Conservation (phyloP, 53 echinoderm and acorn worm species). For the Stichopus horrens region DNA sequence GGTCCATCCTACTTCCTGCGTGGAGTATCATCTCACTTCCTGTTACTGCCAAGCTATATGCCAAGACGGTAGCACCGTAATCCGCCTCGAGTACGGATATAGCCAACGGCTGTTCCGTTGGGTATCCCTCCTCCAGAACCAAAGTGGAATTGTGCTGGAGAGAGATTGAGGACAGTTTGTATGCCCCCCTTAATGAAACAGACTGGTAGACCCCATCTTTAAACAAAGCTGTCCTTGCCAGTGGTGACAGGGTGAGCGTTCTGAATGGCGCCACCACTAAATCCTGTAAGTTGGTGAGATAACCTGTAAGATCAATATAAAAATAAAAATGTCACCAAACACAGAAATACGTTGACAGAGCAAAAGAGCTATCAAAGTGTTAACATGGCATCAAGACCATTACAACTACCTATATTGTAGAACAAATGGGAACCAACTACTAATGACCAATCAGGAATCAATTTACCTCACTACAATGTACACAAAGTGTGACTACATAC, state of each 20-base stretch:
- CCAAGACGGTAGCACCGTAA: slow-evolving; percentile 62
- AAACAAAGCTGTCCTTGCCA: slow-evolving; percentile 73
- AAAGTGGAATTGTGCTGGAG: slow-evolving; percentile 67
- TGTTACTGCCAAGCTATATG: slow-evolving; percentile 51
- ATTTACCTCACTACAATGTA: too few relatives aligned
- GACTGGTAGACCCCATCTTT: slow-evolving; percentile 73
- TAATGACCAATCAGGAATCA: too few relatives aligned
- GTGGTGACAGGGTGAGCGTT: slow-evolving; percentile 65
- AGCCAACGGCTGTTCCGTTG: slow-evolving; percentile 49
- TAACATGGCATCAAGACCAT: too few relatives aligned
- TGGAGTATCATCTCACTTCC: slow-evolving; percentile 73
- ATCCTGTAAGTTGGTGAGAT: slow-evolving; percentile 85
- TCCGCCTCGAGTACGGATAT: slow-evolving; percentile 71
- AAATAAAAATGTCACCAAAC: neutral
- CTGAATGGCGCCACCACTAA: slow-evolving; percentile 70
- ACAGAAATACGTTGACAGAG: too few relatives aligned
- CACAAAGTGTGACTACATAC: too few relatives aligned
- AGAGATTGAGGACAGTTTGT: slow-evolving; percentile 69
- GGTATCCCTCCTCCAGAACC: slow-evolving; percentile 45
- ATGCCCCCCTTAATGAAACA: slow-evolving; percentile 75
- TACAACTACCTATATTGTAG: too few relatives aligned
- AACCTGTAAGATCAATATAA: slow-evolving; percentile 54
- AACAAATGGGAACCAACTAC: too few relatives aligned
- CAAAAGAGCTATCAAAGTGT: too few relatives aligned
- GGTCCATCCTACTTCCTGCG: slow-evolving; percentile 71